Evolutionary conservation across 2,888 invertebrate species (phyloP).

Genomic region (Smittia aterrima): DNA sequence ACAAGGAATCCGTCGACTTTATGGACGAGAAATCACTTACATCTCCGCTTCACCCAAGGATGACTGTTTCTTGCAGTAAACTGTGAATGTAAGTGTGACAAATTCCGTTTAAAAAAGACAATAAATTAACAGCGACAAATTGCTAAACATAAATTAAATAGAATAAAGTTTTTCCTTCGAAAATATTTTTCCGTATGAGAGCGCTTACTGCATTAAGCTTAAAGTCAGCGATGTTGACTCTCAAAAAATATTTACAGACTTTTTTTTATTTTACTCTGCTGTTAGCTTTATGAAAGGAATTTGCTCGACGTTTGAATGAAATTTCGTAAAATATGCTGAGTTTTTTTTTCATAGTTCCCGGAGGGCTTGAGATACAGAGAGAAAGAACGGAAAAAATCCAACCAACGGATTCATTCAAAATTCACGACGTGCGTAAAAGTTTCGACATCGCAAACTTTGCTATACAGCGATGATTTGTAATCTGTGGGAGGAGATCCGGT

Average conservation of each 20-base stretch:
- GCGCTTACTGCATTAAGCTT: background rate
- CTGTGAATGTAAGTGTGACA: background rate
- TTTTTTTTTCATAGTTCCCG: too few species aligned
- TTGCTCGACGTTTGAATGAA: too few species aligned
- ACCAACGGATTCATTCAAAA: too few species aligned
- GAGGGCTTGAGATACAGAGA: too few species aligned
- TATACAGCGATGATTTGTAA: too few species aligned
- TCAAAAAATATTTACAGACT: background rate
- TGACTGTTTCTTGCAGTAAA: background rate
- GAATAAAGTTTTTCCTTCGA: background rate
- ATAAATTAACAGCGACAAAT: background rate
- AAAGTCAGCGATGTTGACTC: background rate
- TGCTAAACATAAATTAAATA: conserved; percentile 1
- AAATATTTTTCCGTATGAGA: background rate
- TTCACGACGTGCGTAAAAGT: too few species aligned
- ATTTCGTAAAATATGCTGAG: too few species aligned
- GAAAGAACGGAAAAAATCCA: too few species aligned
- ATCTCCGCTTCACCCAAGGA: background rate
- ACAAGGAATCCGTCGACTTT: background rate
- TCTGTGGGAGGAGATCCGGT: too few species aligned
- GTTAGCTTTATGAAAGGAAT: too few species aligned
- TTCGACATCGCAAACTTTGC: too few species aligned
- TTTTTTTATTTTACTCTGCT: too few species aligned
- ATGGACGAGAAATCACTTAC: background rate
- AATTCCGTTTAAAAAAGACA: background rate